Base-by-base conservation (phyloP, 64 coral and sea anemone species). In the Porites lutea region DNA sequence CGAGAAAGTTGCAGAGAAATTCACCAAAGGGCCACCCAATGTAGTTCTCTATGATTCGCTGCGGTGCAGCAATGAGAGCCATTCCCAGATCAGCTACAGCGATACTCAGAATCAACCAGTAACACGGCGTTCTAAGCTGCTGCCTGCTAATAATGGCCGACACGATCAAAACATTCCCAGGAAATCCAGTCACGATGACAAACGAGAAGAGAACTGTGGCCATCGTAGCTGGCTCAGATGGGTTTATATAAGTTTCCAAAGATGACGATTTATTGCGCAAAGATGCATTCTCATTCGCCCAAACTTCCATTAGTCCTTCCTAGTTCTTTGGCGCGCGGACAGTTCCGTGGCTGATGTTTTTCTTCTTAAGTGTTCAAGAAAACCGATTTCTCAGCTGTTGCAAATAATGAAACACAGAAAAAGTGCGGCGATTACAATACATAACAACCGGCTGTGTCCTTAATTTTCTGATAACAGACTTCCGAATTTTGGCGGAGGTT, bases 31-130 rank as follows among this genome's bases (percentile, higher is more conserved):
- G 92, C 95, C 95, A 96, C 0, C 92, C 88, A 15, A 90, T 76
- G 62, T 90, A 94, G 4, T 48, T 72, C 18, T 91, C 92, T 4
- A 94, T 27, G 21, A 96, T 94, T 6, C 88, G 63, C 27, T 94
- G 75, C 13, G 95, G 88, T 2, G 95, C 89, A 0, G 91, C 88
- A 48, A 97, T 76, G 14, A 94, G 13, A 3, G 95, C 88, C 27
- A 97, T 93, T 13, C 95, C 89, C 1, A 97, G 48, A 20, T 97
- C 95, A 2, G 95, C 95, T 5, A 97, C 68, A 13, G 95, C 95
- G 23, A 97, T 94, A 75, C 89, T 97, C 59, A 97, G 90, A 45
- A 97, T 77, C n/a, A 97, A 52, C 15, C 86, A 97, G 69, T 97
- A 94, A 48, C 95, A 97, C 1, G 95, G 87, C 5, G 92, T 87